A percentile compares a stretch with the other conserved stretches of the same genome.
Conservation (phyloP, 2,797 vertebrate genomes). For the Lutjanus campechanus region DNA sequence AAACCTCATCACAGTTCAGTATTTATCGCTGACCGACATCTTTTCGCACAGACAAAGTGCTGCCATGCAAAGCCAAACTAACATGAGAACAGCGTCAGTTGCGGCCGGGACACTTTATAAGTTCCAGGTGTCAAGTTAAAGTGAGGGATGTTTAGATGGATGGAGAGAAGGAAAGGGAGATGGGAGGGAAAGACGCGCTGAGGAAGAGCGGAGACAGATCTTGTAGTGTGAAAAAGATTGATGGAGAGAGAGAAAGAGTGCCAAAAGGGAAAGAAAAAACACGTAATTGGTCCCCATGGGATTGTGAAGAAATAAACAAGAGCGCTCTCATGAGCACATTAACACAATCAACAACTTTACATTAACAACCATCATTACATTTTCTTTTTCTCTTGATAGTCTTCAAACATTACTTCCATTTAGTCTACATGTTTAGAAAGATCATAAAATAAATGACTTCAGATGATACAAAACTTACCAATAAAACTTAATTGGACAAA, state of each 20-base stretch:
- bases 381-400: background rate
- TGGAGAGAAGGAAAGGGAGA: background rate
- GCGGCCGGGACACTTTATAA: constrained; percentile 19
- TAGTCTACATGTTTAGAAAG: background rate
- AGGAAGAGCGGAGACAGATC: background rate
- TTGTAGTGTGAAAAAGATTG: background rate
- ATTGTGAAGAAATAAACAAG: constrained; percentile 10
- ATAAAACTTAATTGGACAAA: background rate
- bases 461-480: background rate
- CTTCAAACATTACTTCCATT: background rate
- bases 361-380: background rate
- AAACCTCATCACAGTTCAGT: background rate
- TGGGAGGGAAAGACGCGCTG: background rate
- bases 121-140: constrained; percentile 50
- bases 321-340: background rate
- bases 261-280: constrained; percentile 15
- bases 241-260: background rate
- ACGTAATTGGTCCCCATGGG: background rate
- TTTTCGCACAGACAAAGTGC: constrained; percentile 5
- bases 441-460: background rate
- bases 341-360: background rate
- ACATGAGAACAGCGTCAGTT: background rate
- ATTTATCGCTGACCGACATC: constrained; percentile 16
- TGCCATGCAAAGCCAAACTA: constrained; percentile 26
- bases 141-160: constrained; percentile 3